These are phyloP conservation scores for Hydrophis major DNA, from an alignment of 2,797 vertebrate genomes.

Conservation along the genomic window DNA sequence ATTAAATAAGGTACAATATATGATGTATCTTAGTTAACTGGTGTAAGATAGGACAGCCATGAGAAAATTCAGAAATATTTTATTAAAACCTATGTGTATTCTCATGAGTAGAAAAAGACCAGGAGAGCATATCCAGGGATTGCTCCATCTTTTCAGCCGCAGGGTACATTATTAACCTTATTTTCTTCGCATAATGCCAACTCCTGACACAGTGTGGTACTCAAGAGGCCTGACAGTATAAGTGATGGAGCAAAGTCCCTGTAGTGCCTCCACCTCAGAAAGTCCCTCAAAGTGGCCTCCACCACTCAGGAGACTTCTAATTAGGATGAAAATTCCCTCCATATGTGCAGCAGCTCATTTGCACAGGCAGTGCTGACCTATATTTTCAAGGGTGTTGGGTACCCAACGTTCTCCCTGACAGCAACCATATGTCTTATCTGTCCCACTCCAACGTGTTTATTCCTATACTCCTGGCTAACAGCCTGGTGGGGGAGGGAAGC, in stretches of 20 bases:
- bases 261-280: neutral
- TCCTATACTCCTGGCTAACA: neutral
- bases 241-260: neutral
- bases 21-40: neutral
- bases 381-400: neutral
- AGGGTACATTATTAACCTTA: constrained; percentile 17
- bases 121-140: constrained; percentile 1
- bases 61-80: neutral
- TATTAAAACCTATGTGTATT: neutral
- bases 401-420: neutral
- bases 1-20: neutral
- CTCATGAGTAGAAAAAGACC: neutral
- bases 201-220: neutral
- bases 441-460: neutral
- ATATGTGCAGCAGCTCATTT: constrained; percentile 18
- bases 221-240: neutral
- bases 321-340: neutral
- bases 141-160: constrained; percentile 5
- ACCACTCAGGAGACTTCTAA: neutral
- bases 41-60: neutral
- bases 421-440: neutral
- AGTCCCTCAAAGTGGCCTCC: neutral
- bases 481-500: neutral
- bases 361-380: neutral
- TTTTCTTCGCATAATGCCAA: constrained; percentile 1